A percentile compares a stretch with the other conserved stretches of the same genome.
phyloP scores from a whole-genome alignment of 2,797 vertebrate genomes.

The Tokudaia tokunoshimensis region DNA sequence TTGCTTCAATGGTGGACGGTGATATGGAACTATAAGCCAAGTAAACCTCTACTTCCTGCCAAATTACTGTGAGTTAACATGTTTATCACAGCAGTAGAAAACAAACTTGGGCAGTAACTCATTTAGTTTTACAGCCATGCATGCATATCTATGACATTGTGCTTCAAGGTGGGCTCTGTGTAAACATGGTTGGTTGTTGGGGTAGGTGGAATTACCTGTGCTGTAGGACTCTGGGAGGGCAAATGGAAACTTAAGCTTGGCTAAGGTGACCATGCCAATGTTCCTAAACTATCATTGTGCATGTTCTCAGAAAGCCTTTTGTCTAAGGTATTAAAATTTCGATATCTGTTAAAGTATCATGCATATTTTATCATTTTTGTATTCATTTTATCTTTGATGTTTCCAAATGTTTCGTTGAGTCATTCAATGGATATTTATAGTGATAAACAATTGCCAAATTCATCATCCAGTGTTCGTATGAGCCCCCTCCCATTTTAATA shows the following conservation, averaged over 20 bases:
- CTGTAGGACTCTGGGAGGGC: not conserved
- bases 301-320: not conserved
- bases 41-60: not conserved
- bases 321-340: not conserved
- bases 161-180: not conserved
- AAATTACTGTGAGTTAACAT: not conserved
- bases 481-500: not conserved
- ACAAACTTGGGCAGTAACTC: not conserved
- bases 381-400: not conserved
- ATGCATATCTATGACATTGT: not conserved
- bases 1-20: not conserved
- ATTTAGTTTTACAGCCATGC: not conserved
- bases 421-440: conserved; percentile 15
- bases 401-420: conserved; percentile 13
- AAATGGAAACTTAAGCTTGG: not conserved
- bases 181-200: not conserved
- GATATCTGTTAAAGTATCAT: not conserved
- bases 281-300: not conserved
- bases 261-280: fast-evolving
- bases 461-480: not conserved
- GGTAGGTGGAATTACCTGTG: not conserved
- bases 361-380: conserved; percentile 8
- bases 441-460: not conserved
- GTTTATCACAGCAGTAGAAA: not conserved
- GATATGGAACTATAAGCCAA: not conserved